These are phyloP conservation scores for Rachycentron canadum DNA, from an alignment of 2,797 vertebrate genomes.

Conservation along the genomic window DNA sequence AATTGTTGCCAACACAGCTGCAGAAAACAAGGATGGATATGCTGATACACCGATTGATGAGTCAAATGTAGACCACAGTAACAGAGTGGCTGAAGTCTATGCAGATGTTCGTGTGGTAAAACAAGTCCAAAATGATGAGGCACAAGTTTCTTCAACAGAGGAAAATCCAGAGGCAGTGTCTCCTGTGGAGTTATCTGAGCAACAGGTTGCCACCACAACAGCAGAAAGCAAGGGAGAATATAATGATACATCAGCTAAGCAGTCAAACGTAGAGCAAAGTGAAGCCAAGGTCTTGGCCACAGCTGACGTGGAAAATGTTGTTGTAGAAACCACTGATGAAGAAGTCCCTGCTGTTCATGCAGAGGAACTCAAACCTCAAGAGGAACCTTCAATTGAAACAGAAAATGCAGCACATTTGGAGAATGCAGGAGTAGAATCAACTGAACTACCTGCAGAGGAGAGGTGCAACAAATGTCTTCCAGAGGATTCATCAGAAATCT, in stretches of 20 bases:
- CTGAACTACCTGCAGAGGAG: not conserved
- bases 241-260: constrained; percentile 13
- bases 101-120: constrained; percentile 1
- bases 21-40: constrained; percentile 21
- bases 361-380: constrained; percentile 9
- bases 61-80: not conserved
- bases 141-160: no score
- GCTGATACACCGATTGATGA: not conserved
- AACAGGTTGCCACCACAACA: constrained; percentile 1
- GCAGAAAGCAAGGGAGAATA: no score
- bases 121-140: no score
- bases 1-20: not conserved
- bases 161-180: constrained; percentile 1
- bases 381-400: constrained; percentile 21
- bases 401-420: constrained; percentile 26
- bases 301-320: constrained; percentile 21
- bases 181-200: constrained; percentile 8
- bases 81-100: not conserved
- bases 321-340: constrained; percentile 20
- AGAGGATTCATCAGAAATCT: constrained; percentile 16
- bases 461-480: not conserved
- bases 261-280: constrained; percentile 7
- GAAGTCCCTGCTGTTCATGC: not conserved
- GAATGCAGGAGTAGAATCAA: constrained; percentile 15
- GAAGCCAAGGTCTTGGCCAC: constrained; percentile 24